A percentile compares a stretch with the other conserved stretches of the same genome.
phyloP scores from a whole-genome alignment of 2,888 invertebrate genomes.

The Lagria hirta region DNA sequence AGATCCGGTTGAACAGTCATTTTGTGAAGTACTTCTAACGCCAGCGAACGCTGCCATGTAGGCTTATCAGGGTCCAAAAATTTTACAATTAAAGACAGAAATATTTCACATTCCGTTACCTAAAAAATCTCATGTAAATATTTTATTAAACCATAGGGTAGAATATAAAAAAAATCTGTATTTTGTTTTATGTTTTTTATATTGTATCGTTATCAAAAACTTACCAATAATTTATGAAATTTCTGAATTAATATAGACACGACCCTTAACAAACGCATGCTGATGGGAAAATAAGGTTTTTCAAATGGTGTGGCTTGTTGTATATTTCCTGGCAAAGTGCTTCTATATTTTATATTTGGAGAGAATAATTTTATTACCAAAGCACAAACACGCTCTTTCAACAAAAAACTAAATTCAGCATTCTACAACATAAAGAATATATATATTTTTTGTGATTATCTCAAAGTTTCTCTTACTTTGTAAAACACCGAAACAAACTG shows the following conservation, averaged over 20 bases:
- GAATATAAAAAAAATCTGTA: constrained; percentile 16
- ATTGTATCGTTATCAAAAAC: constrained; percentile 44
- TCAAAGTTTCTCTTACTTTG: constrained; percentile 62
- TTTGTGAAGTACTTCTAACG: constrained; percentile 93
- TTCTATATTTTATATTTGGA: constrained; percentile 94
- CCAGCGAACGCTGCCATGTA: constrained; percentile 92
- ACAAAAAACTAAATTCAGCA: constrained; percentile 87
- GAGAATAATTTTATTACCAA: constrained; percentile 98
- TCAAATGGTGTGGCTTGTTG: constrained; percentile 71
- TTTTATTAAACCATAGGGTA: too few species aligned
- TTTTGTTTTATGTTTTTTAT: constrained; percentile 1
- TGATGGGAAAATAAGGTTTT: constrained; percentile 95
- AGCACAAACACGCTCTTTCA: constrained; percentile 97
- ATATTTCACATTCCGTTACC: constrained; percentile 98
- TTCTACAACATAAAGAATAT: constrained; percentile 61
- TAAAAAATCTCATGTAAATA: too few species aligned
- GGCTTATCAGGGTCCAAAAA: constrained; percentile 97
- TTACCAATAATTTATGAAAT: constrained; percentile 86
- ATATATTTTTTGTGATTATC: too few species aligned
- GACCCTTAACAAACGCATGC: constrained; percentile 89
- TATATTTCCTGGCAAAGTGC: constrained; percentile 58
- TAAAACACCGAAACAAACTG: constrained; percentile 84
- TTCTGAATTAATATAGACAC: constrained; percentile 92
- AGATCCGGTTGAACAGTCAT: constrained; percentile 87
- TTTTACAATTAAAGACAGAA: constrained; percentile 93